Percentiles rank a stretch among this genome's conserved stretches.
Evolutionary conservation across 2,113 vertebrate species (phyloP).

Genomic region (Chloroceryle aenea): DNA sequence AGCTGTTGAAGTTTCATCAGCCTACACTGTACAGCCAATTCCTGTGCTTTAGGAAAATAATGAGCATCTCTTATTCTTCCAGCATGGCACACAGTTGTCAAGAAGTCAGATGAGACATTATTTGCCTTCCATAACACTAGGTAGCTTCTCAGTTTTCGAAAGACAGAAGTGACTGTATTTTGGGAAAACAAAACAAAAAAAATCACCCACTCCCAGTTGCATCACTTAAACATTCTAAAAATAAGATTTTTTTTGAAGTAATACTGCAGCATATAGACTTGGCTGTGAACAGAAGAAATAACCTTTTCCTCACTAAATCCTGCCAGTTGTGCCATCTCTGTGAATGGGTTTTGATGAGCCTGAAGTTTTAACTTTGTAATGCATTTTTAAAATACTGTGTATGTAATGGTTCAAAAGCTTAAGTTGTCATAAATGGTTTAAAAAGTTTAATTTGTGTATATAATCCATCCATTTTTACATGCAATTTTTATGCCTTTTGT

Average conservation of each 20-base stretch:
- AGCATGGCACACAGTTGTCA: conserved; percentile 21
- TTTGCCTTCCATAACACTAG: neutral
- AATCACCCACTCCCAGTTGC: neutral
- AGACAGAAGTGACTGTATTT: neutral
- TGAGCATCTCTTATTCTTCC: conserved; percentile 34
- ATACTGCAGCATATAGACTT: conserved; percentile 11
- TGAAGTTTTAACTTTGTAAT: neutral
- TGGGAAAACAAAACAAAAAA: conserved; percentile 3
- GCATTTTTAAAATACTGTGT: neutral
- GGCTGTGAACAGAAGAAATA: conserved; percentile 20
- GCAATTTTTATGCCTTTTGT: neutral
- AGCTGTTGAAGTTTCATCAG: conserved; percentile 65
- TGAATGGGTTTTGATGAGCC: neutral
- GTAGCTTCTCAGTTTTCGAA: neutral
- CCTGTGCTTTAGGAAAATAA: conserved; percentile 56
- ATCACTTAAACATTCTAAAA: conserved; percentile 37
- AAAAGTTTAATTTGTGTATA: neutral
- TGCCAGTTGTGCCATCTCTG: neutral
- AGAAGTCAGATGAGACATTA: conserved; percentile 11
- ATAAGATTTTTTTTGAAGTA: conserved; percentile 20
- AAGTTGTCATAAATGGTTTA: neutral
- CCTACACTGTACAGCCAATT: conserved; percentile 15
- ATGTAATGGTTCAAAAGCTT: neutral
- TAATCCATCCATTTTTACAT: neutral
- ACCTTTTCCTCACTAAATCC: neutral